A percentile compares a stretch with the other conserved stretches of the same genome.
phyloP scores from a whole-genome alignment of 2,888 invertebrate species.

The Peribatodes rhomboidaria region DNA sequence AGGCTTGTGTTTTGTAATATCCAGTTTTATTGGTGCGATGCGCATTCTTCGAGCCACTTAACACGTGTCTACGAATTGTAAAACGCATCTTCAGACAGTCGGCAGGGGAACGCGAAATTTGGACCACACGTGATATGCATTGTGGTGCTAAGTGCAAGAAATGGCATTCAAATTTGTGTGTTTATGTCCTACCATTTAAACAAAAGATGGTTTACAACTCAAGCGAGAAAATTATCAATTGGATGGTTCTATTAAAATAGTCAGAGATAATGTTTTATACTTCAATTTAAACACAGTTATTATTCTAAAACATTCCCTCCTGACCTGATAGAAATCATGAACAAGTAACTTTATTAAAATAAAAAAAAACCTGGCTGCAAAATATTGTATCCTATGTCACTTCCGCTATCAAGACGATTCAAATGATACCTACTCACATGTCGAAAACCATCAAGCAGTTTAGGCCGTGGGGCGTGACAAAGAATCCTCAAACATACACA shows the following conservation, averaged over 20 bases:
- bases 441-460: too few relatives aligned
- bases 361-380: too few relatives aligned
- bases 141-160: constrained; percentile 30
- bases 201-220: neutral
- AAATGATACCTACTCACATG: too few relatives aligned
- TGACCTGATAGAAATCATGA: neutral
- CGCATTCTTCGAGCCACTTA: constrained; percentile 74
- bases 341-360: too few relatives aligned
- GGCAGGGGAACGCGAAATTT: constrained; percentile 69
- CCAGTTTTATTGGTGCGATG: constrained; percentile 63
- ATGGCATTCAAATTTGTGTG: constrained; percentile 31
- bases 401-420: too few relatives aligned
- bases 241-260: too few relatives aligned
- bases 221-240: neutral
- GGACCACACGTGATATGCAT: constrained; percentile 66
- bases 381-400: too few relatives aligned
- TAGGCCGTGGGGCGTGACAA: too few relatives aligned
- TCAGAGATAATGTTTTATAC: neutral
- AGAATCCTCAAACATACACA: too few relatives aligned
- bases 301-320: neutral
- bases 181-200: constrained; percentile 6
- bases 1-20: constrained; percentile 64
- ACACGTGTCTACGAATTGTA: constrained; percentile 72
- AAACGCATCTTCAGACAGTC: constrained; percentile 65
- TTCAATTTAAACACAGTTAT: neutral